phyloP scores from a whole-genome alignment of 2,797 vertebrate genomes.

The Pangasius mekongensis region DNA sequence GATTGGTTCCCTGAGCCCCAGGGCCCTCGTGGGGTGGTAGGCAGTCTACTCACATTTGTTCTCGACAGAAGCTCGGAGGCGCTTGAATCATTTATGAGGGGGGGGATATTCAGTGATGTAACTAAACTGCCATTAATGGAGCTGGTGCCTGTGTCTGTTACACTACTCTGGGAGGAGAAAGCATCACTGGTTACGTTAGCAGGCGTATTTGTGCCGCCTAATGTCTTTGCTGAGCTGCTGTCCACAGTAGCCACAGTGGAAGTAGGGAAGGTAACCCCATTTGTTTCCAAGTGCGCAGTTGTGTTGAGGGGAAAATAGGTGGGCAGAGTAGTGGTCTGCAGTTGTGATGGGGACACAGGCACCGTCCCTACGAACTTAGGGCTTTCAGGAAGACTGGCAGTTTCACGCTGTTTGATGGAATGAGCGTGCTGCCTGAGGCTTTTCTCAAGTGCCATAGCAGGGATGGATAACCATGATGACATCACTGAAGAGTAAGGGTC shows the following conservation, averaged over 20 bases:
- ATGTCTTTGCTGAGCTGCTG: constrained; percentile 35
- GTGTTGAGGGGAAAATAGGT: constrained; percentile 40
- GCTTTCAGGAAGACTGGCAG: constrained; percentile 59
- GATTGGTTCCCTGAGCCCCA: constrained; percentile 82
- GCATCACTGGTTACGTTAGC: constrained; percentile 5
- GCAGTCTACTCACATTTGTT: constrained; percentile 84
- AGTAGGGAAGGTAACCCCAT: constrained; percentile 25
- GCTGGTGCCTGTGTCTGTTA: constrained; percentile 52
- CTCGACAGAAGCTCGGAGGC: neutral
- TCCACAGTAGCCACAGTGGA: neutral
- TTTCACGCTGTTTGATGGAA: constrained; percentile 74
- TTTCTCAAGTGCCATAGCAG: constrained; percentile 46
- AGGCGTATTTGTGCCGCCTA: neutral
- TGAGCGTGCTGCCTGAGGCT: constrained; percentile 66
- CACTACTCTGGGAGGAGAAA: constrained; percentile 34
- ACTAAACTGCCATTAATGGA: constrained; percentile 12
- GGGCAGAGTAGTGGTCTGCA: constrained; percentile 60
- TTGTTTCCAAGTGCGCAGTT: constrained; percentile 42
- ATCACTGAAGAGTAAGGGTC: constrained; percentile 55
- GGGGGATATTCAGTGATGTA: constrained; percentile 44
- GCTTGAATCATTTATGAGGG: constrained; percentile 43
- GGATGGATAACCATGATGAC: constrained; percentile 23
- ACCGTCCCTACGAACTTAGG: neutral
- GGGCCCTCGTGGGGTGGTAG: constrained; percentile 84
- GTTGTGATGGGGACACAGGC: constrained; percentile 53